Base-by-base conservation (phyloP, 2,113 vertebrate species). In the Sander vitreus region DNA sequence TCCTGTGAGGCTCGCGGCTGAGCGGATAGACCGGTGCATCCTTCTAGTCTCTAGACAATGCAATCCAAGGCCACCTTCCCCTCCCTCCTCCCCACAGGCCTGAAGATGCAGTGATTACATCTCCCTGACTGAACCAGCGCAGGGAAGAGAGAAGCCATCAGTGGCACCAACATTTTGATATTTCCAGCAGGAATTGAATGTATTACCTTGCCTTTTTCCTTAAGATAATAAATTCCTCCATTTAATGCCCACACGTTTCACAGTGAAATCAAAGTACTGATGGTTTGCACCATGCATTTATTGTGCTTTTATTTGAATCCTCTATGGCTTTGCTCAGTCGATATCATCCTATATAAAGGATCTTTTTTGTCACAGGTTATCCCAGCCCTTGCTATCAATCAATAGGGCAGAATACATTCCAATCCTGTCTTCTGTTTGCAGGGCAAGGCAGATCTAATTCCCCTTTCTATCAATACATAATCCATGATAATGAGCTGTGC, bases 401-500 rank as follows among this genome's bases (percentile, higher is more conserved):
- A 83, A 89, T 53, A 59, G 77, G 53, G 69, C 58, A 79, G 50
- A 58, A 64, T 62, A 50, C 59, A 78, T 89, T 84, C 68, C 62
- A 76, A 50, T 85, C 43, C 7, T 1, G 19, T 69, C 81, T 82
- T 78, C 76, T 87, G 79, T 91, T 90, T 89, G 77, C 82, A 67
- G 71, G 83, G 74, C 27, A 92, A 89, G 89, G 79, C 78, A 84
- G 70, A 93, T 93, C 87, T 90, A 92, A 93, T 92, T 94, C 87
- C 78, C 78, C 79, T 88, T 93, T 84, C 84, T 91, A 89, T 94
- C 90, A 88, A 94, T 83, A 86, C 83, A 88, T 94, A 93, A 94
- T 94, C 93, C 92, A 91, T 74, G 81, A 89, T 94, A 94, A 95
- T 93, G 90, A 93, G 89, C 73, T 86, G 66, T 82, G 85, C 75